Percentiles rank a stretch among this genome's conserved stretches.
These are phyloP conservation scores for Phenganax subtilis DNA, from an alignment of 92 coral and sea anemone genomes.

Conservation along the genomic window DNA sequence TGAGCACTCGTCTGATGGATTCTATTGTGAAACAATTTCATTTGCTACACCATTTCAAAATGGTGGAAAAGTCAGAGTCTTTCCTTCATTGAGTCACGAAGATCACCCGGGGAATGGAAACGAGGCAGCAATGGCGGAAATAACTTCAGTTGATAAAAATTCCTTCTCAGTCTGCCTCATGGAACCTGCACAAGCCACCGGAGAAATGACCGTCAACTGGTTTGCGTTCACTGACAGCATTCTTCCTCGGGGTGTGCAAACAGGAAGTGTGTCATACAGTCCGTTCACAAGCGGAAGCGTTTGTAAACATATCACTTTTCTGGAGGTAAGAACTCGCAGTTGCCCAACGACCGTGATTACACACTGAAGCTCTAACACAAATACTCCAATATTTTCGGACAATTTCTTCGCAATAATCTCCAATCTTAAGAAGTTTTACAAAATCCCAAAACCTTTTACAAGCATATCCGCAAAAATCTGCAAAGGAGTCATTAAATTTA, in stretches of 20 bases:
- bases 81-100: slow-evolving; percentile 16
- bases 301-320: background rate
- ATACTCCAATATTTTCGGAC: too few relatives aligned
- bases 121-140: slow-evolving; percentile 16
- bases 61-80: background rate
- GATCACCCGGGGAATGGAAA: background rate
- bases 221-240: slow-evolving; percentile 5
- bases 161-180: slow-evolving; percentile 5
- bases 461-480: too few relatives aligned
- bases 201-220: slow-evolving; percentile 22
- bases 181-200: slow-evolving; percentile 13
- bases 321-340: background rate
- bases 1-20: slow-evolving; percentile 1
- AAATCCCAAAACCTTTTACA: too few relatives aligned
- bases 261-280: slow-evolving; percentile 9
- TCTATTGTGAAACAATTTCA: slow-evolving; percentile 8
- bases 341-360: too few relatives aligned
- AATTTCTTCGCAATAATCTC: too few relatives aligned
- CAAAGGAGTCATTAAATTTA: too few relatives aligned
- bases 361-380: too few relatives aligned
- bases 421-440: too few relatives aligned
- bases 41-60: slow-evolving; percentile 5
- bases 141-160: background rate
- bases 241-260: slow-evolving; percentile 3
- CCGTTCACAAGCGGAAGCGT: slow-evolving; percentile 9